Evolutionary conservation across 2,113 vertebrate species (phyloP), one percentile per base, ranked within the genome.

Genomic region (Bagarius yarrelli): DNA sequence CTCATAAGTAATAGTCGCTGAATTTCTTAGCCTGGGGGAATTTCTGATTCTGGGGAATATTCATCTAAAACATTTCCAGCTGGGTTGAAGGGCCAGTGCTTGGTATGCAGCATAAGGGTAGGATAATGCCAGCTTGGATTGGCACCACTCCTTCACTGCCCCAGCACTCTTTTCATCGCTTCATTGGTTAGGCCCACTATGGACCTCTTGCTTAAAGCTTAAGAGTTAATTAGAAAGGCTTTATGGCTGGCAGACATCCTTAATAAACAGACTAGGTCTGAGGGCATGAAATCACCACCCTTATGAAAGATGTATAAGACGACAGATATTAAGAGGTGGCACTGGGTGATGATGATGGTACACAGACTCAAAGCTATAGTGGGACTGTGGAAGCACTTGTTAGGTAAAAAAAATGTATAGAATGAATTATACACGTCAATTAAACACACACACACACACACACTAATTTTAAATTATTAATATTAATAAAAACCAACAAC

Each of bases 171-270:
- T 76, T 79, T n/a, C n/a, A 32, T 70, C 61, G 60, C 70, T 79
- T 77, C 66, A 83, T 83, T 78, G 52, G 44, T 59, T 30, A 13
- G 81, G 64, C 60, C 61, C 78, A 74, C 13, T 72, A 57, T 70
- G 74, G 74, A 76, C 53, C 67, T 74, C 59, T 64, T 21, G 32
- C 60, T 78, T 63, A n/a, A 69, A 40, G 69, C 75, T 83, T 70
- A 81, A 85, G 60, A 83, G 81, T 85, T 67, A 83, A 73, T 80
- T 80, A 82, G 44, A 75, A 56, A 56, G 80, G 59, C 61, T 50
- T 76, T 53, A 56, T 36, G 40, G 69, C 30, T 30, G 32, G 76
- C 40, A 80, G 80, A 73, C 72, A 36, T 25, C 32, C 36, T 60
- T 82, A 81, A 85, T 66, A 52, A 16, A 16, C 19, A 82, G 80